Conservation (phyloP, 2,797 vertebrate genomes). For the Dallia pectoralis region DNA sequence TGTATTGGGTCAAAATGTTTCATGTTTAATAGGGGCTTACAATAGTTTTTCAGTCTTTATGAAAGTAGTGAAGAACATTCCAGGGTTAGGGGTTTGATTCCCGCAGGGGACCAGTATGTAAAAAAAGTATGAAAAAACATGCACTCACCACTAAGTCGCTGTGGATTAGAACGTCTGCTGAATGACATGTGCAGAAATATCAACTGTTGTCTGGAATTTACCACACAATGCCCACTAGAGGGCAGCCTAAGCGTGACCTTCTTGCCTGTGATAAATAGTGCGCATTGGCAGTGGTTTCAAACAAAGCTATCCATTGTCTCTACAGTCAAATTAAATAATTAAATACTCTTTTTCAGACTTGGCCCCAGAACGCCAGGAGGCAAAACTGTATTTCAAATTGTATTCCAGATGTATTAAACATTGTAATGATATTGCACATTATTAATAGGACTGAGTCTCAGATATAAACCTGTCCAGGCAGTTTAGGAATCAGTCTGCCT, state of each 20-base stretch:
- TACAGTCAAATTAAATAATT: conserved; percentile 54
- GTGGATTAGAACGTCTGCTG: no score
- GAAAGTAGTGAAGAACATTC: background rate
- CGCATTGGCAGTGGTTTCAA: conserved; percentile 25
- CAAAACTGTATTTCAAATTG: conserved; percentile 32
- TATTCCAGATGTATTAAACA: conserved; percentile 9
- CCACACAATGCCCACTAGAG: conserved; percentile 64
- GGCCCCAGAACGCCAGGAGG: background rate
- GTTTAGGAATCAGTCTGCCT: background rate
- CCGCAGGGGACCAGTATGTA: no score
- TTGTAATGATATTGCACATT: background rate
- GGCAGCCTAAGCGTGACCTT: conserved; percentile 62
- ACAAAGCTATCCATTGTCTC: conserved; percentile 69
- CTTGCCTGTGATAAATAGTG: conserved; percentile 7
- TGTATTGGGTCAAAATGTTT: background rate
- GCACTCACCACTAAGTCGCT: no score
- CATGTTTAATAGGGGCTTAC: background rate
- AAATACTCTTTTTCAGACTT: conserved; percentile 26
- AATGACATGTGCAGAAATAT: background rate
- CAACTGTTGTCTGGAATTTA: background rate
- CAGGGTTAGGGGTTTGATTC: no score
- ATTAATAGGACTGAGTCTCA: background rate
- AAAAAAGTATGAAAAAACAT: no score
- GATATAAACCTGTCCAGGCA: background rate
- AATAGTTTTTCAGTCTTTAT: background rate